Conservation (phyloP, 2,797 vertebrate genomes). For the Notoglanidium macrostoma region DNA sequence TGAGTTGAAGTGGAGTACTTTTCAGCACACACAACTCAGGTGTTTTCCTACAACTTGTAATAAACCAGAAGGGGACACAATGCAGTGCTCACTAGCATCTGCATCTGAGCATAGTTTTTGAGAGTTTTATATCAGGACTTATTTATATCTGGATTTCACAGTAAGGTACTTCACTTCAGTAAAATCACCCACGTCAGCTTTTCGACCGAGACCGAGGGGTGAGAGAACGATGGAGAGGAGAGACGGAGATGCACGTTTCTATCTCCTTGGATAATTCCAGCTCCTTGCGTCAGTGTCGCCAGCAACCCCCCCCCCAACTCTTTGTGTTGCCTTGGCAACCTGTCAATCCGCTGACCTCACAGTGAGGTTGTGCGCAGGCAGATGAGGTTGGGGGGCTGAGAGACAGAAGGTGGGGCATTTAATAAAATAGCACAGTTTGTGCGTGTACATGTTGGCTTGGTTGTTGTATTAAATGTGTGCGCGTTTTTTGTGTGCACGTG, state of each 20-base stretch:
- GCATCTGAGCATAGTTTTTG: too few relatives aligned
- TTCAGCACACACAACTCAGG: neutral
- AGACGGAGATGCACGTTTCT: conserved; percentile 40
- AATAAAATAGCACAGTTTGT: conserved; percentile 44
- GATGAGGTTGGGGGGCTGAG: conserved; percentile 21
- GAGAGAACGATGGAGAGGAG: neutral
- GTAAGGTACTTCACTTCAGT: neutral
- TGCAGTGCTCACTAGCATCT: neutral
- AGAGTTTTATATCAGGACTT: neutral
- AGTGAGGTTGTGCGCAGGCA: conserved; percentile 50
- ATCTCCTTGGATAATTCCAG: conserved; percentile 61
- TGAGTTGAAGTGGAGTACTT: neutral
- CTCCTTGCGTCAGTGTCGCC: conserved; percentile 58
- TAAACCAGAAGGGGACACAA: neutral
- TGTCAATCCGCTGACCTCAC: conserved; percentile 61
- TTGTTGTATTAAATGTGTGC: conserved; percentile 21
- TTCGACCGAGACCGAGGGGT: neutral
- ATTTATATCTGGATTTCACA: neutral
- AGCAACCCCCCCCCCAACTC: conserved; percentile 3
- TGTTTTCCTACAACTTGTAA: neutral
- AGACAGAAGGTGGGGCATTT: conserved; percentile 58
- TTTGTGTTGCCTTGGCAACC: conserved; percentile 69
- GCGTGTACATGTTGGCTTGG: neutral
- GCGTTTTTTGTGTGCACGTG: conserved; percentile 31
- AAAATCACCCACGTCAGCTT: neutral